Conservation (phyloP, 2,888 invertebrate genomes). For the Tinea trinotella region DNA sequence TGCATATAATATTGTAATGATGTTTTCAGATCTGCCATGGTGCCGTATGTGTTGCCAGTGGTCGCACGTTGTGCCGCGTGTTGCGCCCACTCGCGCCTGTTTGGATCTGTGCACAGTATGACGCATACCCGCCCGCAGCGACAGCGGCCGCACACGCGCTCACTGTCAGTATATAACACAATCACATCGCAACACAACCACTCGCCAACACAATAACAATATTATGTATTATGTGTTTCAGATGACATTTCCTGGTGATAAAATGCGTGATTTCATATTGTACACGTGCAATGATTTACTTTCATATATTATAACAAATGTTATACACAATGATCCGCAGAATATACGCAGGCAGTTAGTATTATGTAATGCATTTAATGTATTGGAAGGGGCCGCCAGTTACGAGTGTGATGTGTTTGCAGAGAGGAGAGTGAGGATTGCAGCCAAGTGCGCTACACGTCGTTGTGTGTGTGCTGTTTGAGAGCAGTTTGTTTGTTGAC, state of each 20-base stretch:
- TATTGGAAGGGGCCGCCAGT: background rate
- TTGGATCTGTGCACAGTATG: background rate
- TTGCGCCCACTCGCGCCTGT: background rate
- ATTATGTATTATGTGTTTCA: slow-evolving; percentile 46
- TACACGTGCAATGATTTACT: slow-evolving; percentile 89
- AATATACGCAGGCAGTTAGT: slow-evolving; percentile 37
- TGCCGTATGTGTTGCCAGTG: background rate
- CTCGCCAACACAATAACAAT: background rate
- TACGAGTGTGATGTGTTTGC: background rate
- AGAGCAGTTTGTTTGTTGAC: slow-evolving; percentile 31
- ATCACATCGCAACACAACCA: background rate
- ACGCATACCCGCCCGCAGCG: slow-evolving; percentile 9
- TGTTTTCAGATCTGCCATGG: slow-evolving; percentile 1
- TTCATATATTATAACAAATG: slow-evolving; percentile 77
- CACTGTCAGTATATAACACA: background rate
- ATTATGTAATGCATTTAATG: too few species aligned
- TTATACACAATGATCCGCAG: slow-evolving; percentile 38
- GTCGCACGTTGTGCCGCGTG: background rate
- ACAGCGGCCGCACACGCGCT: background rate
- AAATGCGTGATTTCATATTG: slow-evolving; percentile 82
- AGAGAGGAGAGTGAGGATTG: background rate
- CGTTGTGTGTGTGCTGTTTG: slow-evolving; percentile 25
- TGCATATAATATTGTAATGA: too few species aligned
- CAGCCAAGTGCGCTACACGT: background rate
- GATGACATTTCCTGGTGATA: slow-evolving; percentile 84